phyloP scores from a whole-genome alignment of 2,797 vertebrate genomes.

The Champsocephalus gunnari region DNA sequence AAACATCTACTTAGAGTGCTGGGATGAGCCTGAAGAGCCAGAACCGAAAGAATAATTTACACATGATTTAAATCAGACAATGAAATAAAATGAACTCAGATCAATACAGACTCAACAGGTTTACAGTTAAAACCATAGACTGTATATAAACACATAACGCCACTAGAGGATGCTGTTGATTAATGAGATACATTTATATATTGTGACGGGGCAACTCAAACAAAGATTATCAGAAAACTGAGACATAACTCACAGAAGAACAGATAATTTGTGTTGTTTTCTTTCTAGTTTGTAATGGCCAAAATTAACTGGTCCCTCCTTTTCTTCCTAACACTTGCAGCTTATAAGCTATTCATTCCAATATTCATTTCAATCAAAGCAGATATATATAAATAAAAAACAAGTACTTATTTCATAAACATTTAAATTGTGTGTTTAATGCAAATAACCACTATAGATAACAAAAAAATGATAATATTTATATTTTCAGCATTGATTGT shows the following conservation, averaged over 20 bases:
- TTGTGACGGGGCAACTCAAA: background rate
- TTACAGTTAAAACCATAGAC: background rate
- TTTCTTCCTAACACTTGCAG: no score
- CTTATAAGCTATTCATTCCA: no score
- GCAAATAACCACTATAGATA: no score
- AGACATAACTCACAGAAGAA: background rate
- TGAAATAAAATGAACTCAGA: background rate
- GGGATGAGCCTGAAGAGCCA: background rate
- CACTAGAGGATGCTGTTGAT: conserved; percentile 45
- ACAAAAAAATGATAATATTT: no score
- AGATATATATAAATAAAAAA: no score
- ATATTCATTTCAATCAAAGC: no score
- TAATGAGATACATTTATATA: background rate
- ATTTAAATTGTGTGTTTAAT: no score
- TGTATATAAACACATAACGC: background rate
- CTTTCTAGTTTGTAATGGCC: no score
- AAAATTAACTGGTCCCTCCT: background rate
- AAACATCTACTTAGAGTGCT: background rate
- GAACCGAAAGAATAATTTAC: background rate
- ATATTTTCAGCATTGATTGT: no score
- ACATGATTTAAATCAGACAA: background rate
- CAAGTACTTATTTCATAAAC: no score
- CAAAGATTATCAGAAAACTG: conserved; percentile 14
- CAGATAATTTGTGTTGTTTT: no score
- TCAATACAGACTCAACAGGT: conserved; percentile 7